phyloP scores from a whole-genome alignment of 2,113 vertebrate species.

The Tonatia bakeri region DNA sequence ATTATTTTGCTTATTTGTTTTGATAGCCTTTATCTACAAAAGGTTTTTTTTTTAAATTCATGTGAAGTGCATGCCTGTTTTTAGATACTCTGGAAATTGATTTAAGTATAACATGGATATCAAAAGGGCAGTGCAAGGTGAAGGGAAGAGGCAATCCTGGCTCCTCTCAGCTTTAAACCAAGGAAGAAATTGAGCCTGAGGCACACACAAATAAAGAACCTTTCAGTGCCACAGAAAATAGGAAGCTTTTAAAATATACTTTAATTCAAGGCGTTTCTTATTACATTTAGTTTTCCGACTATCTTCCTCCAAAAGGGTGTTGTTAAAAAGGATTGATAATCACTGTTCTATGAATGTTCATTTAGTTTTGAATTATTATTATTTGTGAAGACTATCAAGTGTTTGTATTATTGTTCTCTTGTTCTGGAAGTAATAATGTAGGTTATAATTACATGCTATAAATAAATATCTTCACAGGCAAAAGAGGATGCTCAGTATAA shows the following conservation, averaged over 20 bases:
- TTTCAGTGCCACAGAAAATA: conserved; percentile 65
- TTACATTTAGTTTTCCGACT: conserved; percentile 69
- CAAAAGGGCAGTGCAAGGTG: conserved; percentile 83
- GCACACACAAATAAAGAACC: conserved; percentile 54
- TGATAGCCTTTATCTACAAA: conserved; percentile 73
- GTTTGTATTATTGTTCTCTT: conserved; percentile 70
- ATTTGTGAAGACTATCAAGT: conserved; percentile 71
- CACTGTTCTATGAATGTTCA: conserved; percentile 62
- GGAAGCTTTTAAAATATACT: conserved; percentile 60
- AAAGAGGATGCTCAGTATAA: background rate
- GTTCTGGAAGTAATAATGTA: conserved; percentile 58
- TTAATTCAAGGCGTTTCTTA: conserved; percentile 60
- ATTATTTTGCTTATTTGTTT: conserved; percentile 85
- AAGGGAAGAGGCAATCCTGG: conserved; percentile 70
- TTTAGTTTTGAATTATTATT: conserved; percentile 77
- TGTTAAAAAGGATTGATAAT: conserved; percentile 51
- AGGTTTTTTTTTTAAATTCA: conserved; percentile 45
- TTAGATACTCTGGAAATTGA: conserved; percentile 75
- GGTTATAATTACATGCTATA: conserved; percentile 60
- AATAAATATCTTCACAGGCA: conserved; percentile 53
- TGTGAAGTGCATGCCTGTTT: conserved; percentile 76
- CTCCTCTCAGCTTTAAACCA: conserved; percentile 75
- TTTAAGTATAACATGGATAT: conserved; percentile 76
- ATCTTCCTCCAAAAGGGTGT: conserved; percentile 34
- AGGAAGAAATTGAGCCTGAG: conserved; percentile 38